Conservation (phyloP, 35 echinoderm and acorn worm genomes). For the Strongylocentrotus purpuratus region DNA sequence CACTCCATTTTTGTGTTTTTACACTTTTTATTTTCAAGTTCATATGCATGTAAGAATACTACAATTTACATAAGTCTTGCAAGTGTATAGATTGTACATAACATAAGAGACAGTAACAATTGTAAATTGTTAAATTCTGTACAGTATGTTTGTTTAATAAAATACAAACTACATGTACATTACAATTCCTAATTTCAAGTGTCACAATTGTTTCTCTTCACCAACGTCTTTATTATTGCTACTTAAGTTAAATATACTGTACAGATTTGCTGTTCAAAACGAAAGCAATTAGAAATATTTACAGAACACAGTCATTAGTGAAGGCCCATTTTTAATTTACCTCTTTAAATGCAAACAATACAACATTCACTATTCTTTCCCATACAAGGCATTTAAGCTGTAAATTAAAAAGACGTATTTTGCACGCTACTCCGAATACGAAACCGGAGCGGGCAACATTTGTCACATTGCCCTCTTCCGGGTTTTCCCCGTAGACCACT, state of each 20-base stretch:
- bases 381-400: no score
- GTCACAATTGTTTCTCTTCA: not conserved
- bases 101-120: not conserved
- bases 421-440: no score
- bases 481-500: no score
- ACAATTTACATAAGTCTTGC: not conserved
- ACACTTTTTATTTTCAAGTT: constrained; percentile 3
- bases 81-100: not conserved
- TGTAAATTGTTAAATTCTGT: not conserved
- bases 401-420: no score
- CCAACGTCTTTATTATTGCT: not conserved
- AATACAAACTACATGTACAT: not conserved
- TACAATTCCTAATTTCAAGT: not conserved
- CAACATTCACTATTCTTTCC: not conserved
- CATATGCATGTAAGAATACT: not conserved
- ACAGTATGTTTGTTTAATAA: constrained; percentile 1
- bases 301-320: not conserved
- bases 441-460: no score
- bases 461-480: no score
- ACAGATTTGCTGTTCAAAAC: not conserved
- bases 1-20: not conserved
- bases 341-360: not conserved
- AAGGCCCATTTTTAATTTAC: not conserved
- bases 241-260: not conserved
- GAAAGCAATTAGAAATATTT: not conserved